Conservation (phyloP, 23 tunicate species). For the Trididemnum miniatum region DNA sequence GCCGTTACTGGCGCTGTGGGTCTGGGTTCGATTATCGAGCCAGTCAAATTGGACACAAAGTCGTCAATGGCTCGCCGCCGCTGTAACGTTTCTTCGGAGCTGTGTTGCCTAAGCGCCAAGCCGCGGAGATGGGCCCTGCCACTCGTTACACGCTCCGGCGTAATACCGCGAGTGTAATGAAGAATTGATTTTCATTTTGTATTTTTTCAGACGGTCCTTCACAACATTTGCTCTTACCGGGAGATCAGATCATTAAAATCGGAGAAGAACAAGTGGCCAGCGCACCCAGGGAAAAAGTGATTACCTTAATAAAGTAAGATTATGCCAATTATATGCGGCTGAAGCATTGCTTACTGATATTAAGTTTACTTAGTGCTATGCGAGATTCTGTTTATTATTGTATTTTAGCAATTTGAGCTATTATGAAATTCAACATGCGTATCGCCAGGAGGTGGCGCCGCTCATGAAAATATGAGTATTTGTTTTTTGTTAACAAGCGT, state of each 20-base stretch:
- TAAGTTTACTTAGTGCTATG: too few relatives aligned
- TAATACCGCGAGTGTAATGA: neutral
- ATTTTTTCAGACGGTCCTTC: conserved; percentile 66
- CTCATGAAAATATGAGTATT: too few relatives aligned
- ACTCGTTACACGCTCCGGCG: too few relatives aligned
- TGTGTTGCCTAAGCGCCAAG: neutral
- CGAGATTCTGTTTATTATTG: too few relatives aligned
- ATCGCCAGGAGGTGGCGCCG: too few relatives aligned
- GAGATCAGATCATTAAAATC: conserved; percentile 67
- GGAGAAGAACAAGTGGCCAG: conserved; percentile 51
- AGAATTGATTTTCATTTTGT: neutral
- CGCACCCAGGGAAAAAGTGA: conserved; percentile 56
- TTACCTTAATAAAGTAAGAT: conserved; percentile 61
- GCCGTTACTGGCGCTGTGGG: too few relatives aligned
- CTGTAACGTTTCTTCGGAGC: neutral
- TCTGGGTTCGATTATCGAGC: too few relatives aligned
- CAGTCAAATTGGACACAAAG: neutral
- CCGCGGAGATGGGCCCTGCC: neutral
- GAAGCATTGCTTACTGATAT: too few relatives aligned
- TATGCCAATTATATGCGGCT: too few relatives aligned
- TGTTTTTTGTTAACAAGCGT: too few relatives aligned
- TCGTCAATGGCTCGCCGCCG: neutral
- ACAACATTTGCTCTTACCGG: conserved; percentile 53
- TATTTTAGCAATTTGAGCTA: too few relatives aligned
- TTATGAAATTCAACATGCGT: too few relatives aligned